These are phyloP conservation scores for Lindbergichthys nudifrons DNA, from an alignment of 2,797 vertebrate species.

Conservation along the genomic window DNA sequence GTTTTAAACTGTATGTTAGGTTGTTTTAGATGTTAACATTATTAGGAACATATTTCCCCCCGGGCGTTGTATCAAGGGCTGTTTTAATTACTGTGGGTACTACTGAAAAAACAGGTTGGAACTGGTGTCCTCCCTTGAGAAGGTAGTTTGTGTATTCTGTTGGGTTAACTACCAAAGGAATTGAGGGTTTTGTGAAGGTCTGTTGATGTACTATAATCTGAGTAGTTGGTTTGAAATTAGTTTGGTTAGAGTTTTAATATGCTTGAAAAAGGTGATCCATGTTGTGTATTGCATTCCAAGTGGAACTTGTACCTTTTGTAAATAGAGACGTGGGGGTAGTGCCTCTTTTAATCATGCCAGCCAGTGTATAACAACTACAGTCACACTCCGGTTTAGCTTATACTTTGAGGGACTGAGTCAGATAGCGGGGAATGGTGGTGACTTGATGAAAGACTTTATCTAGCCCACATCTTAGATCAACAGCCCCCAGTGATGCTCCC, in stretches of 20 bases:
- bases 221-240: constrained; percentile 1
- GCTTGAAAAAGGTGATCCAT: constrained; percentile 6
- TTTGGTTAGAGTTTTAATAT: not conserved
- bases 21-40: not conserved
- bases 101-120: constrained; percentile 16
- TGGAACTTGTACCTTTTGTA: constrained; percentile 36
- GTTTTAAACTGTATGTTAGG: accelerated
- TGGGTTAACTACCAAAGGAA: constrained; percentile 29
- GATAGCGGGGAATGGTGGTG: constrained; percentile 20
- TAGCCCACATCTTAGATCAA: constrained; percentile 79
- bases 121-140: constrained; percentile 6
- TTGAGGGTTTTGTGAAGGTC: not conserved
- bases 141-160: not conserved
- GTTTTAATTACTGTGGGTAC: constrained; percentile 32
- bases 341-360: constrained; percentile 1
- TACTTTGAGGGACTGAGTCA: constrained; percentile 7
- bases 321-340: constrained; percentile 9
- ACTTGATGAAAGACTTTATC: constrained; percentile 70
- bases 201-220: not conserved
- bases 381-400: not conserved
- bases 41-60: not conserved
- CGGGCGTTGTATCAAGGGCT: not conserved
- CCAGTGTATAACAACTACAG: constrained; percentile 13
- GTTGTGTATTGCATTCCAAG: not conserved
- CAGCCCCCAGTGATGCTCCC: constrained; percentile 68